phyloP scores from a whole-genome alignment of 2,113 vertebrate species.

The Trogon surrucura region DNA sequence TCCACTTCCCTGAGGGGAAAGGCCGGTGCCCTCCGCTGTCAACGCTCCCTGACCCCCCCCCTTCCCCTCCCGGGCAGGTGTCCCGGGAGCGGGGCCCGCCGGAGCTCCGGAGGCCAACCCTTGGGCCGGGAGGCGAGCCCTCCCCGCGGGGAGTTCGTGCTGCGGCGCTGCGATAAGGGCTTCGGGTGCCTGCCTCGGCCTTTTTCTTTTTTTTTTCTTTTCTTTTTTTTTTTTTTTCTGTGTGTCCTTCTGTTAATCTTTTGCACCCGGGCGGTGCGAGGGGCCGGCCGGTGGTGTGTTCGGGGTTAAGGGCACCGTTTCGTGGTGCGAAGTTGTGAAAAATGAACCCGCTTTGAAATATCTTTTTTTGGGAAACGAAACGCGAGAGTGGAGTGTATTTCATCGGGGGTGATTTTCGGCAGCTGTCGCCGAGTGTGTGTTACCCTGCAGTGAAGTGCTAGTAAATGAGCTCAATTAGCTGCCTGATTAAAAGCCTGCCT shows the following conservation, averaged over 20 bases:
- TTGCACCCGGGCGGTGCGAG: not conserved
- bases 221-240: not conserved
- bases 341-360: rapidly evolving
- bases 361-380: not conserved
- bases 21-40: not conserved
- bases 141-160: not conserved
- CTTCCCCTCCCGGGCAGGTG: no score
- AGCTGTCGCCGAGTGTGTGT: not conserved
- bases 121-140: not conserved
- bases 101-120: not conserved
- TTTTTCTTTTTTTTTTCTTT: not conserved
- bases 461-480: not conserved
- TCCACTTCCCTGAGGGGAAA: not conserved
- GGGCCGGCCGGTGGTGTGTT: not conserved
- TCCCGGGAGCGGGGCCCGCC: not conserved
- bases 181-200: not conserved
- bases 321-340: not conserved
- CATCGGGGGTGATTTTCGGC: not conserved
- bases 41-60: not conserved
- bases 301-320: not conserved
- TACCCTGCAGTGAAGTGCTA: not conserved
- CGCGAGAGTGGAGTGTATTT: not conserved
- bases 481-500: not conserved
- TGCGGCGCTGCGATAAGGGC: not conserved
- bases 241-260: not conserved